A percentile compares a stretch with the other conserved stretches of the same genome.
Conservation (phyloP, 2,113 vertebrate species). For the Megalops atlanticus region DNA sequence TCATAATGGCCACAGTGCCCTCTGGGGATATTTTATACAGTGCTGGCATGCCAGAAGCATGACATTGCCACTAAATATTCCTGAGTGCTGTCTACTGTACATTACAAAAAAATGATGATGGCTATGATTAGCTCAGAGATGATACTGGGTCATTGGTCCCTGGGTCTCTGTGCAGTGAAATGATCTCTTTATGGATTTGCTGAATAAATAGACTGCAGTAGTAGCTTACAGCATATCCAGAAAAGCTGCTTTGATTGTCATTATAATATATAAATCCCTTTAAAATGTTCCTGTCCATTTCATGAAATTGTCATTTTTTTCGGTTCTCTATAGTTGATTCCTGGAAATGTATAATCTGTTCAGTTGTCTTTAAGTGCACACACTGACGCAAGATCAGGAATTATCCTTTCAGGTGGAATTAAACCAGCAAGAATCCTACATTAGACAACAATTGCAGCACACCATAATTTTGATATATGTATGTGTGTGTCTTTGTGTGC, state of each 20-base stretch:
- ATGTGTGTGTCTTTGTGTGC: not conserved
- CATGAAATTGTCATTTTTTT: not conserved
- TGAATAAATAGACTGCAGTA: not conserved
- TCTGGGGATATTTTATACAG: too few relatives aligned
- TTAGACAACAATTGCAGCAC: not conserved
- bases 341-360: not conserved
- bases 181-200: slow-evolving; percentile 1
- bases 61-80: too few relatives aligned
- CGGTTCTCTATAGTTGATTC: not conserved
- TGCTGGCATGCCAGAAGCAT: too few relatives aligned
- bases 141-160: too few relatives aligned
- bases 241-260: slow-evolving; percentile 10
- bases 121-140: not conserved
- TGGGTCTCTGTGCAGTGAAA: not conserved
- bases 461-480: not conserved
- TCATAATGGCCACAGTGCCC: too few relatives aligned
- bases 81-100: not conserved
- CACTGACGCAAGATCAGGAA: not conserved
- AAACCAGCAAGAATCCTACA: not conserved
- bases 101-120: not conserved
- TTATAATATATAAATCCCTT: not conserved
- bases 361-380: not conserved
- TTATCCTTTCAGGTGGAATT: not conserved
- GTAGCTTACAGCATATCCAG: not conserved
- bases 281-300: slow-evolving; percentile 5